These are phyloP conservation scores for Phania funesta DNA, from an alignment of 2,888 invertebrate genomes.

Conservation along the genomic window DNA sequence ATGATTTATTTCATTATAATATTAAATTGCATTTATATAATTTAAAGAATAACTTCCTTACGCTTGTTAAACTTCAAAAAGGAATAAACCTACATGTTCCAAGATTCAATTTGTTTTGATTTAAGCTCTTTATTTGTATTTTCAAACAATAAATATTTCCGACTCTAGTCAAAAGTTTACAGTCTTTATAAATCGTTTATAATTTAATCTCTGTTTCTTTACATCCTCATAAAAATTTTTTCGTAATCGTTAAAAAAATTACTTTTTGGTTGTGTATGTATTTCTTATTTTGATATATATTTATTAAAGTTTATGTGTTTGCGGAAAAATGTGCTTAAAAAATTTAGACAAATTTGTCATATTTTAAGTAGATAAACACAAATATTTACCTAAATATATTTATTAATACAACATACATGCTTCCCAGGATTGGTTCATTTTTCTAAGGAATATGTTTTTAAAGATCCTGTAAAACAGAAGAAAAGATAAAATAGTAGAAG, in stretches of 20 bases:
- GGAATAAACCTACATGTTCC: too few relatives aligned
- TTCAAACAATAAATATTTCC: slow-evolving; percentile 3
- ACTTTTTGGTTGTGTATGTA: slow-evolving; percentile 30
- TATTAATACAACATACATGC: background rate
- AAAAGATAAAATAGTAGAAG: background rate
- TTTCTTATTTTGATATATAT: background rate
- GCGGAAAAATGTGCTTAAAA: slow-evolving; percentile 16
- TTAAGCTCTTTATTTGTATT: too few relatives aligned
- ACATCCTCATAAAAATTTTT: background rate
- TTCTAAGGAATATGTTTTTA: background rate
- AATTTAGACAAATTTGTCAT: slow-evolving; percentile 62
- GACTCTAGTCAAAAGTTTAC: slow-evolving; percentile 9
- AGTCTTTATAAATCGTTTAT: slow-evolving; percentile 44
- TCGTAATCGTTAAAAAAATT: slow-evolving; percentile 23
- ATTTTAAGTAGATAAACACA: slow-evolving; percentile 59
- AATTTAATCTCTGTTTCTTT: slow-evolving; percentile 27
- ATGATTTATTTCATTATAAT: too few relatives aligned
- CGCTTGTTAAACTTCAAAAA: too few relatives aligned
- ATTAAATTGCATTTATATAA: too few relatives aligned
- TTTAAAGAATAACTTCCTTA: too few relatives aligned
- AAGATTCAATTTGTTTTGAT: too few relatives aligned
- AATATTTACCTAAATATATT: slow-evolving; percentile 63
- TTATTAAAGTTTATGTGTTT: slow-evolving; percentile 10
- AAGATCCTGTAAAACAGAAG: slow-evolving; percentile 16
- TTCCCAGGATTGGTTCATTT: background rate